Evolutionary conservation across 2,888 invertebrate species (phyloP).

Genomic region (Rhodophaea formosa): DNA sequence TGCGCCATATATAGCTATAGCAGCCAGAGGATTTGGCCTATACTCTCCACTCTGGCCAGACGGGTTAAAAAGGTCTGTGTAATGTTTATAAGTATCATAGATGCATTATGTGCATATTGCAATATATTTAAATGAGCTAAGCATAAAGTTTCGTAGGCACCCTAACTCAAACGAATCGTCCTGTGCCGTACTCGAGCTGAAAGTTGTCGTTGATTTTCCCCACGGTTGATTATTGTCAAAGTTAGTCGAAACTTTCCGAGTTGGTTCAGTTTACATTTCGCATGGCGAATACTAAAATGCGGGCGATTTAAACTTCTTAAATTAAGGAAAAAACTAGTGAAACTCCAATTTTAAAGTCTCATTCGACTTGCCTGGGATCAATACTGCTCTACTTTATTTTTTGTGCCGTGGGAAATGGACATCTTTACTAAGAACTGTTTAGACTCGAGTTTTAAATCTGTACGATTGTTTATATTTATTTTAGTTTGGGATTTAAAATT

Average conservation of each 20-base stretch:
- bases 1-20: too few relatives aligned
- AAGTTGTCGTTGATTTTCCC: constrained; percentile 44
- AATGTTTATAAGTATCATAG: too few relatives aligned
- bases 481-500: neutral
- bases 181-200: constrained; percentile 22
- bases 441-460: neutral
- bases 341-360: constrained; percentile 41
- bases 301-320: constrained; percentile 43
- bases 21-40: too few relatives aligned
- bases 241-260: constrained; percentile 46
- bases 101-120: too few relatives aligned
- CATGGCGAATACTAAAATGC: constrained; percentile 54
- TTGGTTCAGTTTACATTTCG: constrained; percentile 53
- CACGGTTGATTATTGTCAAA: constrained; percentile 59
- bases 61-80: too few relatives aligned
- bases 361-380: constrained; percentile 32
- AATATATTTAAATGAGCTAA: too few relatives aligned
- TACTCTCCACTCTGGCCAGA: too few relatives aligned
- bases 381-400: constrained; percentile 25
- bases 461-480: neutral
- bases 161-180: constrained; percentile 20
- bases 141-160: neutral
- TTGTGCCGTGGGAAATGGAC: constrained; percentile 21
- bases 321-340: constrained; percentile 47
- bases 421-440: constrained; percentile 3